A percentile compares a stretch with the other conserved stretches of the same genome.
Evolutionary conservation across 2,797 vertebrate genomes (phyloP).

Genomic region (Acanthurus leucopareius): DNA sequence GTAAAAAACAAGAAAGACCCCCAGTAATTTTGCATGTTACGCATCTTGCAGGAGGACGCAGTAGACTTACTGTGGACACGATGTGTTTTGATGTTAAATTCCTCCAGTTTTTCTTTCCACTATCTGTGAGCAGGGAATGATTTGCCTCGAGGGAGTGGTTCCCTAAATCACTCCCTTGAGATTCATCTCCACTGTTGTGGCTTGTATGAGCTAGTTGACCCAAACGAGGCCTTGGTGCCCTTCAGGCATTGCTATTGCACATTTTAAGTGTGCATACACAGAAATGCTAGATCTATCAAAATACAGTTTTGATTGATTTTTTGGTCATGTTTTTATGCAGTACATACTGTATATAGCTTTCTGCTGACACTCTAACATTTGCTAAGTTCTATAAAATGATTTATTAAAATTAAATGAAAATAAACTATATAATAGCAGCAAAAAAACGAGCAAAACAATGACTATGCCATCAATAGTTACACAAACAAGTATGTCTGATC

Average conservation of each 20-base stretch:
- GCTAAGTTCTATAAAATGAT: not conserved
- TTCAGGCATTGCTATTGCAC: not conserved
- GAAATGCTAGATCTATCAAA: not conserved
- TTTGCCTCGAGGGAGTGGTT: constrained; percentile 22
- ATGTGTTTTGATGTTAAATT: not conserved
- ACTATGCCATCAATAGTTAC: not conserved
- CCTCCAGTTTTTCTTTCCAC: constrained; percentile 14
- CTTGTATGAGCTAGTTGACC: not conserved
- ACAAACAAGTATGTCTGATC: constrained; percentile 29
- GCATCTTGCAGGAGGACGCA: too few relatives aligned
- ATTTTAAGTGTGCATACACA: not conserved
- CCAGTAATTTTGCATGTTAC: too few relatives aligned
- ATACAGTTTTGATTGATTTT: not conserved
- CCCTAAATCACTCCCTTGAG: constrained; percentile 9
- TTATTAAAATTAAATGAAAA: not conserved
- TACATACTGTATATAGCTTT: not conserved
- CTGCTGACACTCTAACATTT: not conserved
- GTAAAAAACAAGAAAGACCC: too few relatives aligned
- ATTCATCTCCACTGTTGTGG: constrained; percentile 8
- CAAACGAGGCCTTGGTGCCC: not conserved
- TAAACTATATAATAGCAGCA: not conserved
- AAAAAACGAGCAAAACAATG: not conserved
- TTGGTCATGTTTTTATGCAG: not conserved
- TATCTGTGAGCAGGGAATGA: not conserved
- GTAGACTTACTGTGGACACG: not conserved